Base-by-base conservation (phyloP, 2,888 invertebrate species). In the Drosophila nigricruria region DNA sequence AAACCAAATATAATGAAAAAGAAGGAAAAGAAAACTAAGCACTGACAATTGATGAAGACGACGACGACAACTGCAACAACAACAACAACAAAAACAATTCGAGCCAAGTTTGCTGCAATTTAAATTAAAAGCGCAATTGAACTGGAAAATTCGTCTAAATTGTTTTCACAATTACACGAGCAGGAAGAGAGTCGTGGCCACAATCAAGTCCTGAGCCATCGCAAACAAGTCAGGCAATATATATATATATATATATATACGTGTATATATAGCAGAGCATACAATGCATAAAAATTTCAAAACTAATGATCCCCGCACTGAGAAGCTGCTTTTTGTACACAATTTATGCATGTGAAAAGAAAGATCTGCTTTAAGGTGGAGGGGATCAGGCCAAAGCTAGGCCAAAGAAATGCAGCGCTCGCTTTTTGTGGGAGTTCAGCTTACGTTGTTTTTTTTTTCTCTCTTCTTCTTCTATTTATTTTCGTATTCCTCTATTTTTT, bases 101-200 rank as follows among this genome's bases (percentile, higher is more conserved):
- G 34, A 71, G 53, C 67, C 70, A 72, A 71, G 66, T 70, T 70
- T 65, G 43, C 68, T 76, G 77, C 75, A 82, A 82, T 82, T 88
- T 80, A 87, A 91, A 90, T 90, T 90, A 89, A 90, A 90, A 82
- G 86, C 86, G 82, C 84, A 88, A 90, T 89, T 90, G 89, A 90
- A 89, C 81, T 89, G 88, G 89, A 90, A 89, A 90, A 82, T 90
- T 78, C 79, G 77, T 69, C 81, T 69, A 85, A 85, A 85, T 85
- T 82, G 84, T 88, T 82, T 82, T 72, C 66, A 85, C 84, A 85
- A 85, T 85, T 85, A 85, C 88, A 81, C 79, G 70, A 72, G 69
- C 81, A 76, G 49, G 34, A 59, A 62, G 42, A 50, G 57, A 67
- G 47, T 53, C 63, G 68, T 61, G 69, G 66, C 73, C 69, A 80